phyloP scores from a whole-genome alignment of 2,113 vertebrate species.

The Corythornis cristatus region DNA sequence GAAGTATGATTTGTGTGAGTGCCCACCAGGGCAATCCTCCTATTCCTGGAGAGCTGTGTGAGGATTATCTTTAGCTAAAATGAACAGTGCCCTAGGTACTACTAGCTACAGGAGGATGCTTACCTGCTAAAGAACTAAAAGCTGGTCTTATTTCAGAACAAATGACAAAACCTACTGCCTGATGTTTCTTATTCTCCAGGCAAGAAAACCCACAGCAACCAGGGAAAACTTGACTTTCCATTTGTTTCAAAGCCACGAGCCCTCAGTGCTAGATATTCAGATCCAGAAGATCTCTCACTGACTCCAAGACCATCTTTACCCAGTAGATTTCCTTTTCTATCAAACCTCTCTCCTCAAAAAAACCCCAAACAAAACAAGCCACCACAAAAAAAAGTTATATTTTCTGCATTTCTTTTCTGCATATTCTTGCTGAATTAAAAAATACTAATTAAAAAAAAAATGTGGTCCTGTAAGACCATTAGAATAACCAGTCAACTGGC shows the following conservation, averaged over 20 bases:
- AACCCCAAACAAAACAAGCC: not conserved
- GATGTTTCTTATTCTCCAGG: not conserved
- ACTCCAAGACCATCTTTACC: not conserved
- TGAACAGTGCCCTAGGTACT: not conserved
- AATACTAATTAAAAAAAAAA: not conserved
- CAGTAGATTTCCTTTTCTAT: not conserved
- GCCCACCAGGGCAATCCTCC: not conserved
- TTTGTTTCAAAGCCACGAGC: not conserved
- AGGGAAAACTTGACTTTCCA: not conserved
- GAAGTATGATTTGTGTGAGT: not conserved
- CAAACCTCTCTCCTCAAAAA: not conserved
- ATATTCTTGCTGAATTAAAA: not conserved
- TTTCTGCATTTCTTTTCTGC: not conserved
- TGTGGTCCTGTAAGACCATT: not conserved
- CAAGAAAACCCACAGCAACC: not conserved
- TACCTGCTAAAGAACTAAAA: not conserved
- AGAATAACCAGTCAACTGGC: not conserved
- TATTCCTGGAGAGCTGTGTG: accelerated
- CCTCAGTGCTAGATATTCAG: not conserved
- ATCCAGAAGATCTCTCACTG: not conserved
- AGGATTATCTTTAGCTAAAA: not conserved
- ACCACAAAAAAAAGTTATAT: accelerated
- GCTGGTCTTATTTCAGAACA: not conserved
- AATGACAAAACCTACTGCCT: not conserved
- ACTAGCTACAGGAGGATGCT: not conserved